phyloP scores from a whole-genome alignment of 2,113 vertebrate genomes.

The Agelaius tricolor region DNA sequence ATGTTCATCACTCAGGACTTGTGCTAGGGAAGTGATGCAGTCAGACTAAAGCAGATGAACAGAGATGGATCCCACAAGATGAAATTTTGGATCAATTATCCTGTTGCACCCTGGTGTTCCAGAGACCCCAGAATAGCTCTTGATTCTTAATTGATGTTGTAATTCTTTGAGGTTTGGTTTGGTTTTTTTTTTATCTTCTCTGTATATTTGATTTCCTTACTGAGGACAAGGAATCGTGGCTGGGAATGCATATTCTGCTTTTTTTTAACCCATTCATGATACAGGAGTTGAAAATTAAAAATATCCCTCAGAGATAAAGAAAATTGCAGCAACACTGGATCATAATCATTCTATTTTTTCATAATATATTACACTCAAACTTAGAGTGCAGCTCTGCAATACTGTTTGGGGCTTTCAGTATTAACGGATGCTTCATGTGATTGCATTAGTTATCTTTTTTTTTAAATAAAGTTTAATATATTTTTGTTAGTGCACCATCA shows the following conservation, averaged over 20 bases:
- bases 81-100: background rate
- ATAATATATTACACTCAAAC: background rate
- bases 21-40: background rate
- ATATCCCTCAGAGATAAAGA: background rate
- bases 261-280: background rate
- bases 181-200: background rate
- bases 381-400: background rate
- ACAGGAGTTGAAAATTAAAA: background rate
- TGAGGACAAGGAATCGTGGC: background rate
- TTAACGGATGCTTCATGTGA: conserved; percentile 36
- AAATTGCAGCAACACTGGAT: background rate
- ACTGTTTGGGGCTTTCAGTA: background rate
- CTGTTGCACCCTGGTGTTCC: background rate
- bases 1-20: background rate
- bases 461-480: conserved; percentile 17
- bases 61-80: background rate
- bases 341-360: background rate
- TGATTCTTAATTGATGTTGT: fast-evolving
- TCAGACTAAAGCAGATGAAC: background rate
- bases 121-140: background rate
- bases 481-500: conserved; percentile 59
- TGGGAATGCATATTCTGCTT: background rate
- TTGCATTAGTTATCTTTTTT: background rate
- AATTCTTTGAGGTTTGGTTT: background rate
- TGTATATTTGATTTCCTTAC: background rate